These are phyloP conservation scores for Teinopalpus imperialis DNA, from an alignment of 2,888 invertebrate genomes.

Conservation along the genomic window DNA sequence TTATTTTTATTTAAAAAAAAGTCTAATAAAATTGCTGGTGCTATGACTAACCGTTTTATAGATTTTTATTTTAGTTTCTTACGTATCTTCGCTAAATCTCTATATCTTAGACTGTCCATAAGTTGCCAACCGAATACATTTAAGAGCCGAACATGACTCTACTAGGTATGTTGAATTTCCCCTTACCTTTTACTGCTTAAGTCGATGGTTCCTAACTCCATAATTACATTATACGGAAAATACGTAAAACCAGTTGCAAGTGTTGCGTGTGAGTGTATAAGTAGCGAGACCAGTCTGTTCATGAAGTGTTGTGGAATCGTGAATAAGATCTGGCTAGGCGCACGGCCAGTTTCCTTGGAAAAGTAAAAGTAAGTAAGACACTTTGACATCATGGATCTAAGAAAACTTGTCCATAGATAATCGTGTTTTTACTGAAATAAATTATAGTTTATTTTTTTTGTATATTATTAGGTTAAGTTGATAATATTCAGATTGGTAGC, in stretches of 20 bases:
- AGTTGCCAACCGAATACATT: slow-evolving; percentile 17
- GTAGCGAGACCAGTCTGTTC: slow-evolving; percentile 40
- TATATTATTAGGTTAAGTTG: too few species aligned
- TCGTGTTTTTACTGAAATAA: neutral
- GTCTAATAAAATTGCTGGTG: too few species aligned
- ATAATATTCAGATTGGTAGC: too few species aligned
- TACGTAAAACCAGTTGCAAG: slow-evolving; percentile 51
- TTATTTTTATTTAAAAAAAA: too few species aligned
- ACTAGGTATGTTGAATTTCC: slow-evolving; percentile 33
- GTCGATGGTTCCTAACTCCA: slow-evolving; percentile 42
- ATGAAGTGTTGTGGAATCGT: slow-evolving; percentile 39
- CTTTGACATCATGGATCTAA: slow-evolving; percentile 12
- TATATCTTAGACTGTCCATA: neutral
- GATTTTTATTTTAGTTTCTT: too few species aligned
- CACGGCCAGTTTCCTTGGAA: slow-evolving; percentile 42
- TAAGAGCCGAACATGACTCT: slow-evolving; percentile 26
- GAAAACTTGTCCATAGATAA: slow-evolving; percentile 10
- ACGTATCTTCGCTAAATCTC: too few species aligned
- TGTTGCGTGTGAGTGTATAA: slow-evolving; percentile 35
- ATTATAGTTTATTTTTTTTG: neutral
- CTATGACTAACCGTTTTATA: too few species aligned
- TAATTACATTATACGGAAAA: slow-evolving; percentile 58
- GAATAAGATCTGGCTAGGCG: slow-evolving; percentile 32
- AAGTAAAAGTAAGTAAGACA: slow-evolving; percentile 48
- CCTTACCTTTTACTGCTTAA: slow-evolving; percentile 31